phyloP scores from a whole-genome alignment of 2,888 invertebrate species.

The Therioaphis trifolii region DNA sequence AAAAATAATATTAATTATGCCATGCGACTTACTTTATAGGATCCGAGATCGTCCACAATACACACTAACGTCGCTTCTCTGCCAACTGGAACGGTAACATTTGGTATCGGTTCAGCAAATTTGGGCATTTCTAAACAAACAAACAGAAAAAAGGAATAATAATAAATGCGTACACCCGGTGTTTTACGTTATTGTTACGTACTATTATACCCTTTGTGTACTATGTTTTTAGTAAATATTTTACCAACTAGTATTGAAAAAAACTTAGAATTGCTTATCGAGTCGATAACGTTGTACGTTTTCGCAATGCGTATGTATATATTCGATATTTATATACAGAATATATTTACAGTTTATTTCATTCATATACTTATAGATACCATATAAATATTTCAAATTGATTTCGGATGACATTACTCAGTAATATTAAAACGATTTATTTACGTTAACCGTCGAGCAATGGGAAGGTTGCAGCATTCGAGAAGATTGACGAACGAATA shows the following conservation, averaged over 20 bases:
- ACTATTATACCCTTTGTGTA: neutral
- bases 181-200: neutral
- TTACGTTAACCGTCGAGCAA: neutral
- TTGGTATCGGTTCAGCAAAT: constrained; percentile 84
- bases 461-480: neutral
- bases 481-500: constrained; percentile 26
- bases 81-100: constrained; percentile 86
- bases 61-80: constrained; percentile 86
- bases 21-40: constrained; percentile 80
- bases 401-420: neutral
- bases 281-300: neutral
- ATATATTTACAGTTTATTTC: too few species aligned
- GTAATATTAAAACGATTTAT: constrained; percentile 30
- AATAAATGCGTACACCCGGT: neutral
- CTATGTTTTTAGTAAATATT: too few species aligned
- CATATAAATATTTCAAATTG: neutral
- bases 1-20: neutral
- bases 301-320: too few species aligned
- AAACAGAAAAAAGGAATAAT: constrained; percentile 34
- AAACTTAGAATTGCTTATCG: neutral
- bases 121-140: constrained; percentile 68
- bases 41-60: constrained; percentile 82
- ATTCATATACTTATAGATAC: neutral
- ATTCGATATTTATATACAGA: too few species aligned
- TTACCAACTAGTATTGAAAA: neutral